phyloP scores from a whole-genome alignment of 2,797 vertebrate species.

The Danio aesculapii region DNA sequence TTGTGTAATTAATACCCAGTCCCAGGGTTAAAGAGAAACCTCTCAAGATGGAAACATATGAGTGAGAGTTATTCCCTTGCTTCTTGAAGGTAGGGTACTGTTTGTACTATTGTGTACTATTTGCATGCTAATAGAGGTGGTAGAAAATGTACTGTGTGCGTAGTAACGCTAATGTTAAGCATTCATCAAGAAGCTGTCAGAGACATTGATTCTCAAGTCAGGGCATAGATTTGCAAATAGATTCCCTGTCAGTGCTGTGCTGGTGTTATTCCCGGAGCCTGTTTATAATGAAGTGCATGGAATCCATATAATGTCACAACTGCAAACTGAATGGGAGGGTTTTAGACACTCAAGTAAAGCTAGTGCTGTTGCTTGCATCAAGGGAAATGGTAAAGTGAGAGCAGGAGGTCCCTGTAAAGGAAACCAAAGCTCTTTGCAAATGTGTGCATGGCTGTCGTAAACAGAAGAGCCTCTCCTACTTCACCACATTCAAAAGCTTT shows the following conservation, averaged over 20 bases:
- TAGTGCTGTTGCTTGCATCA: slow-evolving; percentile 44
- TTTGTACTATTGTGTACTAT: too few relatives aligned
- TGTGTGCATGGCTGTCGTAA: slow-evolving; percentile 33
- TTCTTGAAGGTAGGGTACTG: not conserved
- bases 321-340: slow-evolving; percentile 13
- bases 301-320: slow-evolving; percentile 13
- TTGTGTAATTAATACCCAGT: not conserved
- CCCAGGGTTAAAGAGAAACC: not conserved
- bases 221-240: slow-evolving; percentile 31
- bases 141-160: slow-evolving; percentile 11
- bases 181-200: slow-evolving; percentile 39
- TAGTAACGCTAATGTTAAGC: not conserved
- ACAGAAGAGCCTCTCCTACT: not conserved
- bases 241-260: slow-evolving; percentile 33
- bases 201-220: slow-evolving; percentile 54
- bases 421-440: slow-evolving; percentile 50
- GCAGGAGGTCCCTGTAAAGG: slow-evolving; percentile 50
- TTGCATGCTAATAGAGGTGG: slow-evolving; percentile 30
- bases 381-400: slow-evolving; percentile 57
- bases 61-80: slow-evolving; percentile 5
- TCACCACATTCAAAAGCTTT: too few relatives aligned
- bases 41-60: not conserved
- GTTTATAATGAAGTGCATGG: slow-evolving; percentile 8
- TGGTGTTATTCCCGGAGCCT: slow-evolving; percentile 2
- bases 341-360: not conserved